Percentiles rank a stretch among this genome's conserved stretches.
These are phyloP conservation scores for Paguma larvata DNA, from an alignment of 2,797 vertebrate genomes.

Conservation along the genomic window DNA sequence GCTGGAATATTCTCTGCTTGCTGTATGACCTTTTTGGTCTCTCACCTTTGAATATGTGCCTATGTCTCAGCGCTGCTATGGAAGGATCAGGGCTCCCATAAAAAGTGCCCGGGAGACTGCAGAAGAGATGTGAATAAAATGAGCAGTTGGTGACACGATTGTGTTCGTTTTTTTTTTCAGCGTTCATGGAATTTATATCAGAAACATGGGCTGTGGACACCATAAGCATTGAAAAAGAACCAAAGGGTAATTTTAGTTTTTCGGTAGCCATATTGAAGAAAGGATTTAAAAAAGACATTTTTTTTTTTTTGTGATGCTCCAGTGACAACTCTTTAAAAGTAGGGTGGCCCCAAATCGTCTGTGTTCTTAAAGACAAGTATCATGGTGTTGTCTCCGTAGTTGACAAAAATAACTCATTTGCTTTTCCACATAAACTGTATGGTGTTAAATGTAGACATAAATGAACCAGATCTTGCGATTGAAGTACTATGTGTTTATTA, in stretches of 20 bases:
- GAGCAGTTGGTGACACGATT: fast-evolving
- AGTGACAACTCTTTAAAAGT: constrained; percentile 51
- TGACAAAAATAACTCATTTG: neutral
- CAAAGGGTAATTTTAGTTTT: constrained; percentile 41
- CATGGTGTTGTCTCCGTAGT: neutral
- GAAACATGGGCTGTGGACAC: constrained; percentile 18
- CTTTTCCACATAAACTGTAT: neutral
- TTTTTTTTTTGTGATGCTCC: constrained; percentile 24
- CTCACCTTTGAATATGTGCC: constrained; percentile 62
- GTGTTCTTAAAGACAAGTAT: neutral
- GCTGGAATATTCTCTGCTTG: constrained; percentile 83
- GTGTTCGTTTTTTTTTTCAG: constrained; percentile 35
- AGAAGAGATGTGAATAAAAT: neutral
- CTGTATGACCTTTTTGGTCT: constrained; percentile 53
- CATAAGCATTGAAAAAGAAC: neutral
- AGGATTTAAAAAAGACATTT: neutral
- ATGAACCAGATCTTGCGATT: neutral
- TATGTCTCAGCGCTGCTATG: fast-evolving
- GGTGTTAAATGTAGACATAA: neutral
- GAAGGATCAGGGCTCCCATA: neutral
- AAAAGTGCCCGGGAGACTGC: neutral
- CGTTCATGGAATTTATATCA: constrained; percentile 46
- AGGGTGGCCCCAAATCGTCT: neutral
- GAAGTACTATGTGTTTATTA: constrained; percentile 67
- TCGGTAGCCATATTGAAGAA: constrained; percentile 43